Conservation (phyloP, 2,797 vertebrate species). For the Sciurus vulgaris region DNA sequence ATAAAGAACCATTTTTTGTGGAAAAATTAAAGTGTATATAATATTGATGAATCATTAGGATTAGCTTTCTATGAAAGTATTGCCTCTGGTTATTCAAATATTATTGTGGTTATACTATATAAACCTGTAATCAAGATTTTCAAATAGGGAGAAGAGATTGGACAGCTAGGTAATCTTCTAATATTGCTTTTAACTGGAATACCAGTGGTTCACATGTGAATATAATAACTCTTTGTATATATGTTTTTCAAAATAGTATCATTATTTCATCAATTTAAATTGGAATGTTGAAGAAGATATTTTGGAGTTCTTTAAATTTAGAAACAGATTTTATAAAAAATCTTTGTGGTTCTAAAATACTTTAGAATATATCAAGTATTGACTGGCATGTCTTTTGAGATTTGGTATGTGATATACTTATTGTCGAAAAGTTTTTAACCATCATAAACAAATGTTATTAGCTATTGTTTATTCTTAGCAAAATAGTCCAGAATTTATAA, state of each 20-base stretch:
- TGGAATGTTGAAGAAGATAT: constrained; percentile 26
- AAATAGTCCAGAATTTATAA: constrained; percentile 37
- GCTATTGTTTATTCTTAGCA: constrained; percentile 48
- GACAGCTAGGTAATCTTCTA: neutral
- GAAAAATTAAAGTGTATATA: constrained; percentile 33
- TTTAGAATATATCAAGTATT: constrained; percentile 18
- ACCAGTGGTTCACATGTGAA: neutral
- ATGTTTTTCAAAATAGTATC: neutral
- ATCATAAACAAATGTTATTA: constrained; percentile 42
- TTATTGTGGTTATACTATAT: neutral
- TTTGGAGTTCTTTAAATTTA: constrained; percentile 16
- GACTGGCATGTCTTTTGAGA: constrained; percentile 4
- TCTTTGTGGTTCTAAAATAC: constrained; percentile 51
- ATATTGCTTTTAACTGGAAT: constrained; percentile 19
- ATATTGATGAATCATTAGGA: constrained; percentile 27
- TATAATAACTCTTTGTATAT: constrained; percentile 43
- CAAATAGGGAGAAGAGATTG: neutral
- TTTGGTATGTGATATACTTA: neutral
- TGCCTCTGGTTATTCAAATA: constrained; percentile 1
- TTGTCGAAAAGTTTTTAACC: constrained; percentile 43
- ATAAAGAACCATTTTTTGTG: constrained; percentile 1
- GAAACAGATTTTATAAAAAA: constrained; percentile 53
- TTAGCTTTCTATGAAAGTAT: constrained; percentile 55
- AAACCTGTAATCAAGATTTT: constrained; percentile 47
- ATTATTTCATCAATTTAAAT: constrained; percentile 53